Base-by-base conservation (phyloP, 1,140 invertebrate genomes). In the Cherax quadricarinatus region DNA sequence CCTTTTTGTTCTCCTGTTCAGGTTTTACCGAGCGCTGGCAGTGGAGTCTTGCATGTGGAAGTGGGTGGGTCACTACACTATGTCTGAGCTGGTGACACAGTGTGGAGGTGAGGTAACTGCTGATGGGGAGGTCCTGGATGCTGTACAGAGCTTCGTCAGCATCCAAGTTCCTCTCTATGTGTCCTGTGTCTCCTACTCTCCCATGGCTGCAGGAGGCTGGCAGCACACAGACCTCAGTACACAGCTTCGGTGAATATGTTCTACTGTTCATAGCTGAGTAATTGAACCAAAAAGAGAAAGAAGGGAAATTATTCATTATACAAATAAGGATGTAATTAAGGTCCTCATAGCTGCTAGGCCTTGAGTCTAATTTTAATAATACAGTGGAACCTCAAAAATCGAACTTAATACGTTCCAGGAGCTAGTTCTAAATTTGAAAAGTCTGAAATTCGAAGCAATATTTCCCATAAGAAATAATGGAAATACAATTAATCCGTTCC, bases 41-140 rank as follows among this genome's bases (percentile, higher is more conserved):
- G 88, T 95, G 10, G 94, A 95, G 85, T 94, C 95, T 0, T 95
- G 95, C 93, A 92, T 95, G 80, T 95, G 95, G 95, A 94, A 94
- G 83, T 95, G 95, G 93, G 94, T 94, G 10, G 93, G 94, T 62
- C 95, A 94, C 81, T 95, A 94, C 93, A 94, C 94, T 78, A 95
- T 95, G 94, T 95, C 95, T 18, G 95, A 95, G 75, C 92, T 95
- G 16, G 94, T 95, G 4, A 94, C 90, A 16, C 93, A 94, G 12
- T 95, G 95, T 92, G 95, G 95, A 41, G 95, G 94, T 6, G 86
- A 92, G 7, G 94, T 95, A 12, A 93, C 89, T 12, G 30, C 70
- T 7, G 70, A 75, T 0, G 66, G 66, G 6, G n/a, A 75, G n/a
- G 70, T 75, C 6, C 5, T 30, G 9, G 70, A 75, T 6, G 70